Evolutionary conservation across 2,888 invertebrate species (phyloP), one percentile per base, ranked within the genome.

Genomic region (Yponomeuta sedellus): DNA sequence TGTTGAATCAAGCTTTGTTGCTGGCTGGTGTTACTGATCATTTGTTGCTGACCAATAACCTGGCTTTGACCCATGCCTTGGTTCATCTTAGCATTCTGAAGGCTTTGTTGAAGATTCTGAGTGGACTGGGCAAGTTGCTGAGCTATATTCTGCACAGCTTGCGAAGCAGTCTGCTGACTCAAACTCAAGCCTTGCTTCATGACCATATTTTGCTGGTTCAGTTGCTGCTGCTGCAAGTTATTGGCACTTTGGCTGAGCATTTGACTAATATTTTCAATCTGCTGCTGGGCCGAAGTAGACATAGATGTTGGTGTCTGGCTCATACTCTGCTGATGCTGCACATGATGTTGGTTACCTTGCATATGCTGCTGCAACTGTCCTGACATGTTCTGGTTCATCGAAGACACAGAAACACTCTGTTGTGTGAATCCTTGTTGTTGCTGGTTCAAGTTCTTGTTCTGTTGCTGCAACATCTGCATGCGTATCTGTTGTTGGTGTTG

Each of bases 241-340:
- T 89, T 90, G 16, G 90, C 89, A 75, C 89, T 90, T 67, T 91
- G 91, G 72, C 91, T 91, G 44, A 91, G 73, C 90, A 91, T 90
- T 72, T 94, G 94, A 61, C 92, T 92, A 22, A 93, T 93, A 62
- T 93, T 88, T 72, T 94, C 93, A 77, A 94, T 94, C 71, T 93
- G 92, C 71, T 94, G 93, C 71, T 90, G 90, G 20, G 94, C 94
- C 61, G 93, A 93, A 65, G 88, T 93, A 16, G 44, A 16, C 78
- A 93, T 92, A 56, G 93, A 81, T 20, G 85, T 86, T 62, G 73
- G 78, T 2, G 82, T 88, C 70, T 88, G 89, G 67, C 77, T 84
- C 28, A 87, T 82, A 66, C 77, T 85, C 69, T 80, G 82, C 65
- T 71, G 72, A 69, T 88, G 87, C 69, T 91, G 91, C 68, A 91